A percentile compares a stretch with the other conserved stretches of the same genome.
Conservation (phyloP, 2,888 invertebrate genomes). For the Galerucella calmariensis region DNA sequence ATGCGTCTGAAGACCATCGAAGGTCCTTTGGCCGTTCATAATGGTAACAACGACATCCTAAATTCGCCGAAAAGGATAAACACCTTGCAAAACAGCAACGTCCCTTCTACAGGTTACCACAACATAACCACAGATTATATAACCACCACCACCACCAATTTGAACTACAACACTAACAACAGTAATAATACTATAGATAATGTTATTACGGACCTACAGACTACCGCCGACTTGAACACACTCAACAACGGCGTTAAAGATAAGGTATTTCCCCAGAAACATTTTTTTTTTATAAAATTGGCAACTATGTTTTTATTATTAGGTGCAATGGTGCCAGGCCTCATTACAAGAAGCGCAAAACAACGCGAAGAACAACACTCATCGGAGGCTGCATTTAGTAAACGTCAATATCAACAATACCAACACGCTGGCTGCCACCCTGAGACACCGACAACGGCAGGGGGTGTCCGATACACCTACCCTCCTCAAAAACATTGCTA, state of each 20-base stretch:
- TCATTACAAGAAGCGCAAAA: slow-evolving; percentile 54
- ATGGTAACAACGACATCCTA: slow-evolving; percentile 59
- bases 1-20: slow-evolving; percentile 65
- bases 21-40: slow-evolving; percentile 62
- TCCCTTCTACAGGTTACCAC: slow-evolving; percentile 42
- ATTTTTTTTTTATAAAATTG: slow-evolving; percentile 2
- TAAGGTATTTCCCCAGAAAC: slow-evolving; percentile 36
- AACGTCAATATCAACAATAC: slow-evolving; percentile 60
- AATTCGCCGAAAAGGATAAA: slow-evolving; percentile 64
- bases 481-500: slow-evolving; percentile 36
- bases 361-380: slow-evolving; percentile 59
- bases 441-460: slow-evolving; percentile 50
- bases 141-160: slow-evolving; percentile 19
- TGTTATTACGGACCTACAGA: slow-evolving; percentile 35
- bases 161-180: slow-evolving; percentile 17
- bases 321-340: slow-evolving; percentile 64
- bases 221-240: slow-evolving; percentile 44
- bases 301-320: slow-evolving; percentile 9
- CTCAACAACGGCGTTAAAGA: slow-evolving; percentile 50
- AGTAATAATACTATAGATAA: slow-evolving; percentile 35
- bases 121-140: slow-evolving; percentile 26
- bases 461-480: slow-evolving; percentile 52
- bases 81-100: slow-evolving; percentile 62
- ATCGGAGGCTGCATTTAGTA: slow-evolving; percentile 46
- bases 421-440: slow-evolving; percentile 63